These are phyloP conservation scores for Diachrysia chrysitis DNA, from an alignment of 2,888 invertebrate genomes.

Conservation along the genomic window DNA sequence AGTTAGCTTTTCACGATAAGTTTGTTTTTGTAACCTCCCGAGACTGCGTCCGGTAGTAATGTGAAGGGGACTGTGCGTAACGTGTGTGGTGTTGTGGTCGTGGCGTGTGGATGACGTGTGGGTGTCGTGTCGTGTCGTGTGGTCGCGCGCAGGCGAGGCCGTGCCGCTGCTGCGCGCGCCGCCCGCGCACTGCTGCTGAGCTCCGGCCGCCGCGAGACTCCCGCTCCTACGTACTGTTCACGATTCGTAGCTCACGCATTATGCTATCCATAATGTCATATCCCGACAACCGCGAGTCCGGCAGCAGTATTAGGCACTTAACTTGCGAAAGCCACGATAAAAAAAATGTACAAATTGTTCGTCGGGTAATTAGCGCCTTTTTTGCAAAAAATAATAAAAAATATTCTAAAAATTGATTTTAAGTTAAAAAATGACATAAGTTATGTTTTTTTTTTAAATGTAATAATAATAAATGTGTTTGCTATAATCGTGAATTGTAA, in stretches of 20 bases:
- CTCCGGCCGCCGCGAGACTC: slow-evolving; percentile 51
- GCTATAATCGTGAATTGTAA: slow-evolving; percentile 46
- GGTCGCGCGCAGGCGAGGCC: slow-evolving; percentile 80
- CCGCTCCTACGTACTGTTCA: slow-evolving; percentile 46
- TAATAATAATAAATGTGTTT: too few species aligned
- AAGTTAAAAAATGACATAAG: too few species aligned
- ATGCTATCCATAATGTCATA: slow-evolving; percentile 7
- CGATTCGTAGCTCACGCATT: slow-evolving; percentile 26
- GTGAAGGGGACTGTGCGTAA: slow-evolving; percentile 56
- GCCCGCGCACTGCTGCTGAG: slow-evolving; percentile 75
- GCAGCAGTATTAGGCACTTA: too few species aligned
- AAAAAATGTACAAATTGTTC: too few species aligned
- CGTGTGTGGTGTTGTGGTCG: slow-evolving; percentile 65
- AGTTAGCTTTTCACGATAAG: too few species aligned
- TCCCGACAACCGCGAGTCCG: too few species aligned
- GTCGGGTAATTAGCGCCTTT: too few species aligned
- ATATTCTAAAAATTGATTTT: too few species aligned
- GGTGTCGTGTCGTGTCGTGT: slow-evolving; percentile 55
- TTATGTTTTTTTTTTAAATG: too few species aligned
- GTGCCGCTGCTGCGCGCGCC: slow-evolving; percentile 82
- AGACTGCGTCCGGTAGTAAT: background rate
- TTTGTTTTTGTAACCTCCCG: background rate
- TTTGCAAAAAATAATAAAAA: too few species aligned
- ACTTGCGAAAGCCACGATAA: too few species aligned
- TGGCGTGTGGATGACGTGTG: slow-evolving; percentile 68